phyloP scores from a whole-genome alignment of 2,888 invertebrate species.

The Cancer borealis region DNA sequence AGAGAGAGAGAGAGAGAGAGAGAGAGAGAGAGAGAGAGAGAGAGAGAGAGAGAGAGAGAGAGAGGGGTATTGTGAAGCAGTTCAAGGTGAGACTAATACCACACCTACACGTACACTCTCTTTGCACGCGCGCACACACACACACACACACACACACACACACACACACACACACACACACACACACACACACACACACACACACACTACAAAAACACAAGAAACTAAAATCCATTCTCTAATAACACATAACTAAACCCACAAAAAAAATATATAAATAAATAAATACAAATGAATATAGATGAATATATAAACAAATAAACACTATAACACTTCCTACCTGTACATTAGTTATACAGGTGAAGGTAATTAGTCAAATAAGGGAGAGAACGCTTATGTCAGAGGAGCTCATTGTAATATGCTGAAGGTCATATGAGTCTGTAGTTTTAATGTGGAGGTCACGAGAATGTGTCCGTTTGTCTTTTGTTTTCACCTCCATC shows the following conservation, averaged over 20 bases:
- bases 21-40: neutral
- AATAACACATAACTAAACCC: neutral
- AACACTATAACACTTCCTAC: neutral
- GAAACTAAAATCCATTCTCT: neutral
- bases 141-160: neutral
- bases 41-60: constrained; percentile 20
- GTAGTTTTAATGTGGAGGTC: neutral
- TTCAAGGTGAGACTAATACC: neutral
- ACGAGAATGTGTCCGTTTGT: neutral
- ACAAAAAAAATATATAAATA: neutral
- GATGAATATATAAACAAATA: neutral
- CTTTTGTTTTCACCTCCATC: neutral
- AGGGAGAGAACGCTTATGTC: too few species aligned
- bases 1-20: neutral
- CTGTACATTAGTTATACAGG: neutral
- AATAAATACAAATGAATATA: neutral
- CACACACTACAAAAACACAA: neutral
- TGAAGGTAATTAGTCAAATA: neutral
- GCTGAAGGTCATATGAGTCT: neutral
- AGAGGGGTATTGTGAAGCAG: constrained; percentile 11
- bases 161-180: too few species aligned
- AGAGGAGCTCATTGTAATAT: neutral
- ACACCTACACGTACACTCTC: neutral
- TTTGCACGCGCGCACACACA: neutral
- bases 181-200: neutral